A percentile compares a stretch with the other conserved stretches of the same genome.
Evolutionary conservation across 2,113 vertebrate genomes (phyloP).

Genomic region (Phrynosoma platyrhinos): DNA sequence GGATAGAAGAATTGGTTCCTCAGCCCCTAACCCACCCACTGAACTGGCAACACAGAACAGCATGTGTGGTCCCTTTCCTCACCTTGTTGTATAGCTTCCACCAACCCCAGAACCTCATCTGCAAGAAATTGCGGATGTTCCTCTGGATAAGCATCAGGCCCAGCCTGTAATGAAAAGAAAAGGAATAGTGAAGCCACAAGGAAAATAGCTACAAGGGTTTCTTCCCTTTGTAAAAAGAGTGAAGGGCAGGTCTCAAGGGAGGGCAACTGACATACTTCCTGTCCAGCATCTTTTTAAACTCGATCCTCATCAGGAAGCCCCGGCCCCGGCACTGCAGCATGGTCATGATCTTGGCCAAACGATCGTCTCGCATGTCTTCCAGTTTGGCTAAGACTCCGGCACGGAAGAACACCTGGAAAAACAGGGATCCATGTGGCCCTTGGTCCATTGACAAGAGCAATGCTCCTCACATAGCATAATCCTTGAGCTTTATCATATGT

Average conservation of each 20-base stretch:
- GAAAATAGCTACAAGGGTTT: background rate
- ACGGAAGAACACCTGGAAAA: constrained; percentile 75
- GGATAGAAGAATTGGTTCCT: no score
- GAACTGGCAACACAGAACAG: background rate
- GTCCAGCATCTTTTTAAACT: constrained; percentile 74
- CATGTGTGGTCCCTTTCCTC: background rate
- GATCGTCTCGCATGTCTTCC: constrained; percentile 76
- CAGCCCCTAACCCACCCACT: constrained; percentile 26
- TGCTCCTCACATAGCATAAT: no score
- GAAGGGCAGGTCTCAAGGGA: background rate
- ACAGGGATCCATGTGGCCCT: background rate
- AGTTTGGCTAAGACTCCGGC: constrained; percentile 74
- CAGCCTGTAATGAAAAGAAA: constrained; percentile 18
- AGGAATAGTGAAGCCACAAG: background rate
- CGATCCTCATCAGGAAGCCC: constrained; percentile 77
- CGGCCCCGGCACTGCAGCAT: constrained; percentile 66
- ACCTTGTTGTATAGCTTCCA: constrained; percentile 63
- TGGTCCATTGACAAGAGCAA: background rate
- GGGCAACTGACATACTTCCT: constrained; percentile 57
- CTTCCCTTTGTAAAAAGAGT: background rate
- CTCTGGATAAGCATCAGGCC: constrained; percentile 56
- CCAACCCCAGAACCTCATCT: constrained; percentile 60
- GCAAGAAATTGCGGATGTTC: constrained; percentile 61
- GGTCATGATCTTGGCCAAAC: constrained; percentile 75
- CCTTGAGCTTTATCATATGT: no score